A percentile compares a stretch with the other conserved stretches of the same genome.
These are phyloP conservation scores for Neopipo cinnamomea DNA, from an alignment of 2,113 vertebrate species.

Conservation along the genomic window DNA sequence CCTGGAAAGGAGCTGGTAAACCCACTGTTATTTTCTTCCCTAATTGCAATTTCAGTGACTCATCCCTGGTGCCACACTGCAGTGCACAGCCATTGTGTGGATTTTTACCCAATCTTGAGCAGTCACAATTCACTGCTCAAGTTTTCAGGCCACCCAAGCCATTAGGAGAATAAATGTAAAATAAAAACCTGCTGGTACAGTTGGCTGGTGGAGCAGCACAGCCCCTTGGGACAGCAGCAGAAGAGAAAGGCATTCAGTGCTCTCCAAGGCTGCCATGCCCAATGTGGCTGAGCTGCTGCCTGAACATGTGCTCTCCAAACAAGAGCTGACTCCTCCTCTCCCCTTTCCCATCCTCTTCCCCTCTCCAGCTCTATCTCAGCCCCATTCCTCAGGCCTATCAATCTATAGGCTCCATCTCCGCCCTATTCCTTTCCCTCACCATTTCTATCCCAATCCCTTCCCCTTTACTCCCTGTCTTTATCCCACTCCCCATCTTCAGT, in stretches of 20 bases:
- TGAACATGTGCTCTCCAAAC: background rate
- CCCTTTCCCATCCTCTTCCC: background rate
- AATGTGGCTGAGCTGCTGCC: background rate
- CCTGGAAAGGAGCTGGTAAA: background rate
- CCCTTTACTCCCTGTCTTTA: background rate
- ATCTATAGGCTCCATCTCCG: background rate
- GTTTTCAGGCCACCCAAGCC: constrained; percentile 27
- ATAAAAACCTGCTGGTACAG: constrained; percentile 8
- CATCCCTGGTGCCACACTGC: constrained; percentile 5
- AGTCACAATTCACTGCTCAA: constrained; percentile 36
- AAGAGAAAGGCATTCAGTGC: background rate
- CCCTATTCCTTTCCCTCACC: background rate
- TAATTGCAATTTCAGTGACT: constrained; percentile 12
- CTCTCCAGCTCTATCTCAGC: background rate
- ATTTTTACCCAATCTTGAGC: constrained; percentile 1
- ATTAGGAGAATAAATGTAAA: constrained; percentile 39
- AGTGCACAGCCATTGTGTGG: background rate
- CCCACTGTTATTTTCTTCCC: background rate
- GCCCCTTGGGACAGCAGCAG: background rate
- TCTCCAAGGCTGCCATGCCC: constrained; percentile 1
- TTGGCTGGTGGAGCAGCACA: background rate
- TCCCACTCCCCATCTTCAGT: background rate
- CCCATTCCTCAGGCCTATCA: background rate
- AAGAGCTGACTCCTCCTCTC: background rate
- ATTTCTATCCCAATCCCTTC: background rate